These are phyloP conservation scores for Sisyra nigra DNA, from an alignment of 2,888 invertebrate genomes.

Conservation along the genomic window DNA sequence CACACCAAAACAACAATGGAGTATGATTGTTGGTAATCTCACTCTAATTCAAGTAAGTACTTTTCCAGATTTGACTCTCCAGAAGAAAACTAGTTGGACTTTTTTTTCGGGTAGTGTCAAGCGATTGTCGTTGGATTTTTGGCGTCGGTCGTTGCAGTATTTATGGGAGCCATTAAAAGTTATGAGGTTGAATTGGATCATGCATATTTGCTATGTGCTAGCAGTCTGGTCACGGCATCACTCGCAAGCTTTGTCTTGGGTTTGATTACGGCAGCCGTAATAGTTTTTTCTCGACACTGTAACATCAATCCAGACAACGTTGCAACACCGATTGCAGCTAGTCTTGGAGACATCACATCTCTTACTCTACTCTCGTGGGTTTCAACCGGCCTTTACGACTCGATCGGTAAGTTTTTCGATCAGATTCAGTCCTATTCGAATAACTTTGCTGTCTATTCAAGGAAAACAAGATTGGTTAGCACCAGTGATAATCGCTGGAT, in stretches of 20 bases:
- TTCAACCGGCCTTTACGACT: conserved; percentile 37
- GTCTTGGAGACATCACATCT: conserved; percentile 61
- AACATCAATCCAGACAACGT: conserved; percentile 67
- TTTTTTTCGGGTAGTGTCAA: conserved; percentile 38
- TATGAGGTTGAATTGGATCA: conserved; percentile 46
- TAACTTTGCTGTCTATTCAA: conserved; percentile 15
- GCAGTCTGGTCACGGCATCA: conserved; percentile 59
- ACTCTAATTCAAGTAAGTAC: conserved; percentile 52
- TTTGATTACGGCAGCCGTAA: conserved; percentile 52
- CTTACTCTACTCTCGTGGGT: conserved; percentile 41
- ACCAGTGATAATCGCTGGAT: conserved; percentile 42
- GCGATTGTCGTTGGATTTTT: conserved; percentile 58
- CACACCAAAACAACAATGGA: conserved; percentile 40
- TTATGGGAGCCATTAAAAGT: conserved; percentile 47
- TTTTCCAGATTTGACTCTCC: not conserved
- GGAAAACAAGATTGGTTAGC: conserved; percentile 44
- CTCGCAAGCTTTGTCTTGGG: conserved; percentile 58
- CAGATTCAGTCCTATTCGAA: not conserved
- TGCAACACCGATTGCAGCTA: conserved; percentile 67
- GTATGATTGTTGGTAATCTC: conserved; percentile 55
- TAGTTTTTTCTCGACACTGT: conserved; percentile 48
- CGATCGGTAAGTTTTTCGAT: conserved; percentile 28
- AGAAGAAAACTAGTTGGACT: not conserved
- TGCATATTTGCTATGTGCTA: conserved; percentile 53
- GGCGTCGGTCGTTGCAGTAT: conserved; percentile 50